Conservation (phyloP, 2,888 invertebrate species). For the Oligia strigilis region DNA sequence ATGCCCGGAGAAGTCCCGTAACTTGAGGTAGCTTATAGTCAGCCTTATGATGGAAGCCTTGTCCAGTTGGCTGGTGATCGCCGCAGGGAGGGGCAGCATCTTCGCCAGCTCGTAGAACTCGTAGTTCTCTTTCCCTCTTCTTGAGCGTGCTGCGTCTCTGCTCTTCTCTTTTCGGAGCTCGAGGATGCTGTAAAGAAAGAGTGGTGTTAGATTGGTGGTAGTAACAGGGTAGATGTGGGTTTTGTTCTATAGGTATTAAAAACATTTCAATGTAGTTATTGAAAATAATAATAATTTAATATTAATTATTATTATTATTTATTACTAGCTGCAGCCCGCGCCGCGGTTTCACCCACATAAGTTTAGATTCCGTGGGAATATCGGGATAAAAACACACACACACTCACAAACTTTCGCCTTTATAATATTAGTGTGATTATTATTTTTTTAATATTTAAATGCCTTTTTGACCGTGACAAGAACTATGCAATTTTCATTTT, state of each 20-base stretch:
- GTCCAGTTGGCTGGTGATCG: conserved; percentile 98
- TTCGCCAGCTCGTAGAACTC: conserved; percentile 99
- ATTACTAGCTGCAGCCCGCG: too few species aligned
- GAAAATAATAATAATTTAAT: too few species aligned
- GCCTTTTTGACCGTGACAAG: too few species aligned
- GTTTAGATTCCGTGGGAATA: too few species aligned
- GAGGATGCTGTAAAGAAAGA: conserved; percentile 94
- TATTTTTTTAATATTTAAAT: too few species aligned
- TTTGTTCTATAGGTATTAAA: too few species aligned
- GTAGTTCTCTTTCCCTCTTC: conserved; percentile 98
- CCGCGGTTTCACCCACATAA: too few species aligned
- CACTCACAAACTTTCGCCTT: too few species aligned
- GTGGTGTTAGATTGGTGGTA: conserved; percentile 67
- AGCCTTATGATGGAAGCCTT: conserved; percentile 99
- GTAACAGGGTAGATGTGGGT: neutral
- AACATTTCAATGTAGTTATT: neutral
- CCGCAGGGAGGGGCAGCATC: conserved; percentile 97
- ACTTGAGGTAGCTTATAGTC: conserved; percentile 98
- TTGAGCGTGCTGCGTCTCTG: conserved; percentile 97
- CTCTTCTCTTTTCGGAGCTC: conserved; percentile 98
- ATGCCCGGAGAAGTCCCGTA: conserved; percentile 98
- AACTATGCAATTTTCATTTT: too few species aligned
- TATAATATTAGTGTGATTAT: too few species aligned
- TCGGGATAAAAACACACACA: too few species aligned
- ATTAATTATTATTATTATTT: too few species aligned